Evolutionary conservation across 2,113 vertebrate species (phyloP).

Genomic region (Oreotrochilus melanogaster): DNA sequence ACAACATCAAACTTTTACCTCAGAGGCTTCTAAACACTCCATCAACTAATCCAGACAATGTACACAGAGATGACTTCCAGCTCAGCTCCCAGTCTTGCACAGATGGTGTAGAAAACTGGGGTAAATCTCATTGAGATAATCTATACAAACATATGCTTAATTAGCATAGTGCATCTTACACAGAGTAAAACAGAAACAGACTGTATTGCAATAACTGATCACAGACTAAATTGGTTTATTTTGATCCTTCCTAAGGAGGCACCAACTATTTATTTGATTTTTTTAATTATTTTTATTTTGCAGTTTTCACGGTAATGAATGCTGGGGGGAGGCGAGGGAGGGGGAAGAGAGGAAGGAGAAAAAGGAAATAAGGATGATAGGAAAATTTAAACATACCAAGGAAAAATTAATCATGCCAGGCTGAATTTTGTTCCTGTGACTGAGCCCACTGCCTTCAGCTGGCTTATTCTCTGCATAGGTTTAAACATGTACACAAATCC

Average conservation of each 20-base stretch:
- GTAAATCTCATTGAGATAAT: slow-evolving; percentile 68
- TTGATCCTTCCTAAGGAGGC: slow-evolving; percentile 44
- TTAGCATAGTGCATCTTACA: slow-evolving; percentile 69
- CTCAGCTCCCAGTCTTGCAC: neutral
- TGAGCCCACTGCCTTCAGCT: neutral
- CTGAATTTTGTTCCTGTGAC: neutral
- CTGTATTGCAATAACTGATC: slow-evolving; percentile 70
- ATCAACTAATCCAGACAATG: slow-evolving; percentile 24
- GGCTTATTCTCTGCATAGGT: neutral
- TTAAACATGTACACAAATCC: neutral
- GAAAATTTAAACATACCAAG: slow-evolving; percentile 5
- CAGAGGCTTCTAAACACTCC: neutral
- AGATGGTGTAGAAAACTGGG: slow-evolving; percentile 70
- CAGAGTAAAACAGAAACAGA: slow-evolving; percentile 63
- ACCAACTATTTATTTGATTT: neutral
- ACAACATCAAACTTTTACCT: neutral
- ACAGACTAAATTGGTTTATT: slow-evolving; percentile 70
- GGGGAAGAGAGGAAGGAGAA: neutral
- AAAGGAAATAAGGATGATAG: neutral
- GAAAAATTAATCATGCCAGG: neutral
- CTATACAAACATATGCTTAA: slow-evolving; percentile 73
- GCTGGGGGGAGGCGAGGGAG: neutral
- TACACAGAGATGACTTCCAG: slow-evolving; percentile 7
- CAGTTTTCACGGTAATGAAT: neutral
- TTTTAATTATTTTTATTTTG: neutral